Percentiles rank a stretch among this genome's conserved stretches.
These are phyloP conservation scores for Diaprepes abbreviatus DNA, from an alignment of 2,888 invertebrate genomes.

Conservation along the genomic window DNA sequence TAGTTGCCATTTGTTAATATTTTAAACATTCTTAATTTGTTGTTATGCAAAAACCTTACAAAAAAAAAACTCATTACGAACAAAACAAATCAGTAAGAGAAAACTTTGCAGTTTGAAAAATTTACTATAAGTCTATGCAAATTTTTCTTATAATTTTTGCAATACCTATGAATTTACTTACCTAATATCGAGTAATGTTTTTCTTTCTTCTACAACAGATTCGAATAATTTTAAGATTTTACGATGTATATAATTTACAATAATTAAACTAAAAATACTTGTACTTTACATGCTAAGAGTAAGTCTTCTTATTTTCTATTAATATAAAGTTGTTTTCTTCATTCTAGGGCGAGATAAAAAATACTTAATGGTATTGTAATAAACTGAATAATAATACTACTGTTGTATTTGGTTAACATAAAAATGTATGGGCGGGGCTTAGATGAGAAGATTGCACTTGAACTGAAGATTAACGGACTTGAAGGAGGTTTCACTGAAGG, in stretches of 20 bases:
- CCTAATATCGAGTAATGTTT: conserved; percentile 10
- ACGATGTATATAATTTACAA: conserved; percentile 14
- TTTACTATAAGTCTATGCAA: too few species aligned
- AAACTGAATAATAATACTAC: conserved; percentile 20
- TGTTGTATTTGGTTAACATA: conserved; percentile 23
- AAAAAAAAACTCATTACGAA: too few species aligned
- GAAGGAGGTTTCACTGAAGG: conserved; percentile 62
- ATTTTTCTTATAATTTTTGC: too few species aligned
- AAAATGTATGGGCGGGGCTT: conserved; percentile 20
- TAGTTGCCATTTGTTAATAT: too few species aligned
- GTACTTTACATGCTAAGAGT: conserved; percentile 20
- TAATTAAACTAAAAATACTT: conserved; percentile 33
- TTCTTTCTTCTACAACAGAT: conserved; percentile 32
- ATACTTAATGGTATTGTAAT: conserved; percentile 28
- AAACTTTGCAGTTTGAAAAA: too few species aligned
- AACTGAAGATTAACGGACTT: conserved; percentile 66
- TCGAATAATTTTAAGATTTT: conserved; percentile 17
- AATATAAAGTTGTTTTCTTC: conserved; percentile 7
- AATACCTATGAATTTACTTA: background rate
- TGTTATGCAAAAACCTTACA: too few species aligned
- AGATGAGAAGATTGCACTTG: conserved; percentile 61
- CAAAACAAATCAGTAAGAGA: too few species aligned
- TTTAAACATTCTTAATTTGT: too few species aligned
- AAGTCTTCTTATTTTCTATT: conserved; percentile 32
- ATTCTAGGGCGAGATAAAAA: conserved; percentile 12